Evolutionary conservation across 2,888 invertebrate species (phyloP).

Genomic region (Cotesia congregata): DNA sequence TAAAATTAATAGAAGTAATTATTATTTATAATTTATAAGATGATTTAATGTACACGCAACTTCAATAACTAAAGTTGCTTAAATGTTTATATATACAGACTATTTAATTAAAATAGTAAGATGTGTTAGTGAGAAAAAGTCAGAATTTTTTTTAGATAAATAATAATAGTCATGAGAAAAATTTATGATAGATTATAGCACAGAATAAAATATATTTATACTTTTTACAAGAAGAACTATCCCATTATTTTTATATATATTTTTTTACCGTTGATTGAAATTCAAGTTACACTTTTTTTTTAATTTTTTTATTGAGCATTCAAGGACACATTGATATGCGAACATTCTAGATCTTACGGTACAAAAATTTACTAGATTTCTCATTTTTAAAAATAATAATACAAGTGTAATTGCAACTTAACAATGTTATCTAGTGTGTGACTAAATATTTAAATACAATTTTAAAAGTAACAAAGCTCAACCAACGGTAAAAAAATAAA

Average conservation of each 20-base stretch:
- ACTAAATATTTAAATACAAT: neutral
- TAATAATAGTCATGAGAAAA: slow-evolving; percentile 10
- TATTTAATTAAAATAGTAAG: neutral
- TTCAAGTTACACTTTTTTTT: neutral
- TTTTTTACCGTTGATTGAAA: neutral
- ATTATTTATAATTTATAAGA: too few species aligned
- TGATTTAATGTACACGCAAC: too few species aligned
- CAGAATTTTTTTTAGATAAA: neutral
- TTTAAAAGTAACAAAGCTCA: neutral
- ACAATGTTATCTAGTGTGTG: slow-evolving; percentile 5
- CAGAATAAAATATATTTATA: slow-evolving; percentile 60
- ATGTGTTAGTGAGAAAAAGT: neutral
- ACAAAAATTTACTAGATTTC: slow-evolving; percentile 11
- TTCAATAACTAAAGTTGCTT: too few species aligned
- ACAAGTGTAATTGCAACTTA: slow-evolving; percentile 11
- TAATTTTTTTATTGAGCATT: neutral
- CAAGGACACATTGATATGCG: neutral
- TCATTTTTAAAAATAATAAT: neutral
- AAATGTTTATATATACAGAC: neutral
- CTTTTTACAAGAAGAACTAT: neutral
- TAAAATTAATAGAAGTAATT: too few species aligned
- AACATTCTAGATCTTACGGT: slow-evolving; percentile 36
- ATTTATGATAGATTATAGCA: slow-evolving; percentile 59
- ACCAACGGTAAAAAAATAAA: slow-evolving; percentile 6
- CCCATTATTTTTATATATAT: neutral